phyloP scores from a whole-genome alignment of 2,113 vertebrate genomes.

The Semnornis frantzii region DNA sequence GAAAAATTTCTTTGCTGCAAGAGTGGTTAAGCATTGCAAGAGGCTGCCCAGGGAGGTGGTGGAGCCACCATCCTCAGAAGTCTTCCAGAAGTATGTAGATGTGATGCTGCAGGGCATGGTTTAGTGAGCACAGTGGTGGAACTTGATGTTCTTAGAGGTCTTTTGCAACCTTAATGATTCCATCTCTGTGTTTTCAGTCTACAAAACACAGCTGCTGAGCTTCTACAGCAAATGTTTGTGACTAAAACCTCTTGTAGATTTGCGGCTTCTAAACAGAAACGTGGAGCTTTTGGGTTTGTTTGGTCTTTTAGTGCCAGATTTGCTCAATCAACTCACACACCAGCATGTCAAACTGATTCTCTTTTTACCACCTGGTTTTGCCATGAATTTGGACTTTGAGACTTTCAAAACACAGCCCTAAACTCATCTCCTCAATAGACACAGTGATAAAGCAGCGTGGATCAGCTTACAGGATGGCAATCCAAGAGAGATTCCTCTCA shows the following conservation, averaged over 20 bases:
- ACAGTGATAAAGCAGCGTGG: neutral
- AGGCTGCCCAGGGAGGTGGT: too few relatives aligned
- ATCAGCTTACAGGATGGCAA: rapidly evolving
- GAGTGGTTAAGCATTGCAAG: too few relatives aligned
- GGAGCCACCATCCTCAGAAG: too few relatives aligned
- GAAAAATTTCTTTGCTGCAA: too few relatives aligned
- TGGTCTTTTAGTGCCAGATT: neutral
- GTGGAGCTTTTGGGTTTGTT: neutral
- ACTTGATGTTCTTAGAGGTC: too few relatives aligned
- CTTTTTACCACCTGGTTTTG: neutral
- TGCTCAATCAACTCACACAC: neutral
- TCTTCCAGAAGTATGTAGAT: too few relatives aligned
- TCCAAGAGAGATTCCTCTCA: neutral
- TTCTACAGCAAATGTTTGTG: neutral
- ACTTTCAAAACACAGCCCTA: neutral
- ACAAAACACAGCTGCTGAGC: neutral
- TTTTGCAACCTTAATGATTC: too few relatives aligned
- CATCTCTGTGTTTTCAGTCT: neutral
- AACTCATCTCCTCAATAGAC: neutral
- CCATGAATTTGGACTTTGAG: neutral
- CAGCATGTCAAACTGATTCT: neutral
- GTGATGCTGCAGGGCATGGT: too few relatives aligned
- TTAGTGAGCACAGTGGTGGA: too few relatives aligned
- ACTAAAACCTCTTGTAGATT: neutral
- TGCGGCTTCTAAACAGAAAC: neutral